These are phyloP conservation scores for Harpalus rubripes DNA, from an alignment of 2,888 invertebrate species.

Conservation along the genomic window DNA sequence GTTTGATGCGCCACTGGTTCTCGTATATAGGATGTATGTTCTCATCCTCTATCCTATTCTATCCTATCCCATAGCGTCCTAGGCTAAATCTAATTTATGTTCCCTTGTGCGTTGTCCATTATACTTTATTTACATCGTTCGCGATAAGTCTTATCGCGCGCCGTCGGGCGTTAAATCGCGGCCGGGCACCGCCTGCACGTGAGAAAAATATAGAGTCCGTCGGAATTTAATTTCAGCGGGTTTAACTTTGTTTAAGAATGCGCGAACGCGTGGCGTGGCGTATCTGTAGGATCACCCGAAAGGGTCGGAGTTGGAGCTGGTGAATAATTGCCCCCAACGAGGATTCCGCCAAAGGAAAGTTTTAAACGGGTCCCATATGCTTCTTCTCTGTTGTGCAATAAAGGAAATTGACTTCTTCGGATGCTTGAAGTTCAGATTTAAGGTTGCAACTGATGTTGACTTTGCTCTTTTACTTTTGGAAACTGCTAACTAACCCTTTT, in stretches of 20 bases:
- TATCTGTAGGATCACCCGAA: conserved; percentile 6
- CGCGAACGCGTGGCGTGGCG: conserved; percentile 8
- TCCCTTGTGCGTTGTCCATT: conserved; percentile 58
- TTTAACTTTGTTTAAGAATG: conserved; percentile 60
- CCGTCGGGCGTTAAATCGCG: conserved; percentile 57
- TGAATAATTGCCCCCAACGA: conserved; percentile 40
- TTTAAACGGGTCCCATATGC: conserved; percentile 55
- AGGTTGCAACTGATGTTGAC: conserved; percentile 19
- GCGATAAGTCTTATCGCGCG: conserved; percentile 56
- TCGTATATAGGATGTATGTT: neutral
- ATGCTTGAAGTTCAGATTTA: conserved; percentile 20
- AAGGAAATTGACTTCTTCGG: conserved; percentile 48
- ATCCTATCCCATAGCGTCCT: conserved; percentile 1
- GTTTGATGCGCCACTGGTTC: neutral
- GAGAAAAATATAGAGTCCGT: conserved; percentile 57
- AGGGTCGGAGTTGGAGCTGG: neutral
- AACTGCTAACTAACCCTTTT: conserved; percentile 13
- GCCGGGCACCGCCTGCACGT: conserved; percentile 42
- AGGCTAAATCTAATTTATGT: conserved; percentile 60
- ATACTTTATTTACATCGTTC: conserved; percentile 62
- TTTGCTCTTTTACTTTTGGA: conserved; percentile 20
- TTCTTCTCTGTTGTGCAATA: conserved; percentile 32
- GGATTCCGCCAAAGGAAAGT: conserved; percentile 9
- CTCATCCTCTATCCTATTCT: neutral
- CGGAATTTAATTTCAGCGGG: conserved; percentile 56